Conservation (phyloP, 2,888 invertebrate species). For the Strigamia maritima region DNA sequence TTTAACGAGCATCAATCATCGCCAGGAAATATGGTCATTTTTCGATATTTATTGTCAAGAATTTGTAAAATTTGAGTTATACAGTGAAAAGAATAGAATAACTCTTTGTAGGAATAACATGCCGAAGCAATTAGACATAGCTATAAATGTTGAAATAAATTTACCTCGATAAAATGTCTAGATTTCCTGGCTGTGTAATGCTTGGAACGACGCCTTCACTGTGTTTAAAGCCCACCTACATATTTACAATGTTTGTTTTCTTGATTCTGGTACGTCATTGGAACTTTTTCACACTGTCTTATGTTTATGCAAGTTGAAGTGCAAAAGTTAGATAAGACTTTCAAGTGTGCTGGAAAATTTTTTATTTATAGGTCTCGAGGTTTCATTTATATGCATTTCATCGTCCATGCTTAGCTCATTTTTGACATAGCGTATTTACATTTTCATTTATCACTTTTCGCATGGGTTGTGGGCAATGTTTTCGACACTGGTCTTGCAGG, state of each 20-base stretch:
- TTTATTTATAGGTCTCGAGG: slow-evolving; percentile 6
- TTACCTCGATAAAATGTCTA: no score
- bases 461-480: slow-evolving; percentile 15
- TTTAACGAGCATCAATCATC: no score
- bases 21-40: no score
- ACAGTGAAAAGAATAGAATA: no score
- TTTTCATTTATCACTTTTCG: slow-evolving; percentile 1
- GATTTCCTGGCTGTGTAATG: no score
- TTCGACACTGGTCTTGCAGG: not conserved
- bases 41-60: no score
- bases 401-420: not conserved
- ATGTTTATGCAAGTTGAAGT: slow-evolving; percentile 21
- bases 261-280: not conserved
- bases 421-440: not conserved
- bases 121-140: no score
- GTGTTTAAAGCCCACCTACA: slow-evolving; percentile 2
- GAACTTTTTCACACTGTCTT: not conserved
- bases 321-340: slow-evolving; percentile 20
- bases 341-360: slow-evolving; percentile 16
- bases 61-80: no score
- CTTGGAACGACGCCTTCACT: not conserved
- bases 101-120: no score
- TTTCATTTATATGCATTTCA: slow-evolving; percentile 22
- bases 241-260: not conserved
- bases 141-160: no score